Base-by-base conservation (phyloP, 2,888 invertebrate species). In the Hyposoter didymator region DNA sequence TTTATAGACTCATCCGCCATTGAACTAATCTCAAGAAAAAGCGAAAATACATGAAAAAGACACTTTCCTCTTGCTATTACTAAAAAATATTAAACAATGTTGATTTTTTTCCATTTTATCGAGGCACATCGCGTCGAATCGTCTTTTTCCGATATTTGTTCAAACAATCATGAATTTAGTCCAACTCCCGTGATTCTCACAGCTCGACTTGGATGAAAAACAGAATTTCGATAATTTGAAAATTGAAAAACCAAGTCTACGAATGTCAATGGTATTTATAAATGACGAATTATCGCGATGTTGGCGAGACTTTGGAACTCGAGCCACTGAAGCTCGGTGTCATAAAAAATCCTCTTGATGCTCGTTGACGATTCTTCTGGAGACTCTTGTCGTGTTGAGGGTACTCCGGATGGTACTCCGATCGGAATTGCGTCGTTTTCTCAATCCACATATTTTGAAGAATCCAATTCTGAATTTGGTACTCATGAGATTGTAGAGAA, bases 401-500 rank as follows among this genome's bases (percentile, higher is more conserved):
- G 94, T 95, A 19, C 95, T 95, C 73, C 95, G 93, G 47, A 95
- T 91, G 14, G 95, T 95, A 73, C 94, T 92, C 84, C 94, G 92
- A 69, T 90, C 91, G 62, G 79, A 94, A 19, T 92, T 90, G n/a
- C 94, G 94, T 75, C 94, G 94, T 81, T 94, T 95, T 81, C 95
- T 95, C 88, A 95, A 95, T 62, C 96, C 95, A 90, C 96, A 97
- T 0, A 97, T 95, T 90, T 95, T 95, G 80, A 96, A 95, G 90
- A 98, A 98, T 0, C 97, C 97, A 80, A 96, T 95, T 2, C 98
- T 96, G 92, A 98, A 98, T 94, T 98, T 98, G 2, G 98, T 97
- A 62, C 98, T 98, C 97, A 98, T 98, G 87, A 98, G 94, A 93
- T 98, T 98, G 93, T 98, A 98, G n/a, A 98, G 94, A 89, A 98